Conservation (phyloP, 2,113 vertebrate species). For the Peromyscus polionotus region DNA sequence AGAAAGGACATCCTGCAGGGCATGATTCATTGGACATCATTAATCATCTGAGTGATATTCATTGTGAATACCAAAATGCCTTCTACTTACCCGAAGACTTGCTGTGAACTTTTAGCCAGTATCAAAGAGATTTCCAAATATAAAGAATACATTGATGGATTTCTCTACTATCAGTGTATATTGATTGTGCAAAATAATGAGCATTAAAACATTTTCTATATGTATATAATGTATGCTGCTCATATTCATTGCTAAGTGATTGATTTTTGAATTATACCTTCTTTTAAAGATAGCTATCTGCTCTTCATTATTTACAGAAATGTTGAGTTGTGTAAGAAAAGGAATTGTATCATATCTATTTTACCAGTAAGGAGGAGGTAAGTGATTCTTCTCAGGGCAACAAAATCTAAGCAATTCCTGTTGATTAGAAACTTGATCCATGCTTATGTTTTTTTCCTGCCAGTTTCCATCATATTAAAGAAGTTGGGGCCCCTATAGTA, state of each 20-base stretch:
- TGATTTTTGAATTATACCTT: background rate
- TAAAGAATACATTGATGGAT: background rate
- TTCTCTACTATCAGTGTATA: background rate
- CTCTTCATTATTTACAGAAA: background rate
- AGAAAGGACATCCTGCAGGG: background rate
- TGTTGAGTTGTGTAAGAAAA: background rate
- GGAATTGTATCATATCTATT: background rate
- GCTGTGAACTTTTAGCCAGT: background rate
- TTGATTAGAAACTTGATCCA: background rate
- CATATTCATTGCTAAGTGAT: background rate
- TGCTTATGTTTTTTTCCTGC: background rate
- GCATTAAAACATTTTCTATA: background rate
- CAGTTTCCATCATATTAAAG: background rate
- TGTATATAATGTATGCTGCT: background rate
- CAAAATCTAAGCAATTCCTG: background rate
- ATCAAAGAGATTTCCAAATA: background rate
- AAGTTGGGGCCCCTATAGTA: rapidly evolving
- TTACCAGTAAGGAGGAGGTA: background rate
- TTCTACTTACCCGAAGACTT: background rate
- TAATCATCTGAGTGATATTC: background rate
- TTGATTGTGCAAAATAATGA: background rate
- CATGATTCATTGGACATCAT: background rate
- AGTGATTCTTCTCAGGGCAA: background rate
- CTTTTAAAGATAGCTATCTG: too few relatives aligned
- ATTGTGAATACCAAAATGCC: background rate